Base-by-base conservation (phyloP, 2,888 invertebrate genomes). In the Drosophila meridiana region DNA sequence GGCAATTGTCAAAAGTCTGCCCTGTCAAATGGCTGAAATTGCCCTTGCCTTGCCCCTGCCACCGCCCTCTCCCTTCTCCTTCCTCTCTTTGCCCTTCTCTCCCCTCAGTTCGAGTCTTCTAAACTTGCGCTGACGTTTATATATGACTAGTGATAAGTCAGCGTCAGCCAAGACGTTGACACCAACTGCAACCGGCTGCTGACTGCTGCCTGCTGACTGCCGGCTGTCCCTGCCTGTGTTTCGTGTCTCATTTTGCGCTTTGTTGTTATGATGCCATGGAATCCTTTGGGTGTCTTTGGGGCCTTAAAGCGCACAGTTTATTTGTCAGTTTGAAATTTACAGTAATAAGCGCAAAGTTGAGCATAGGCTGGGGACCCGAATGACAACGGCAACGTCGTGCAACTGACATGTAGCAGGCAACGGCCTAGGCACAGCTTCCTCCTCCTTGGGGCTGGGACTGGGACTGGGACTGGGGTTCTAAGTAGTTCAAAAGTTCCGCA, bases 1-100 rank as follows among this genome's bases (percentile, higher is more conserved):
- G 91, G 90, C 91, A 91, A 91, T 91, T 91, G 91, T 90, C 87
- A 91, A 90, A 91, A 90, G 84, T 80, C 84, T 67, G 80, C 70
- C 68, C 48, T 67, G 67, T 50, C 65, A 57, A 66, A 58, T 73
- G 67, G 65, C 69, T 61, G 72, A 64, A 70, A 65, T 62, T 52
- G 59, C 67, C 42, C 42, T 42, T 32, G 42, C 47, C 47, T 28
- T 28, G n/a, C 67, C 32, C 42, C 42, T 32, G 40, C 45, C 45
- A 1, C 6, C 14, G 4, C 20, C 8, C 42, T 2, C 13, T 11
- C 7, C n/a, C 11, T 20, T 20, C 30, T 0, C 38, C 11, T 3
- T 3, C 3, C 36, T 2, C 4, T 9, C 30, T 6, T 2, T 1
- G 4, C 30, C 4, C 26, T 26, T 13, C 5, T 1, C 13, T 11